phyloP scores from a whole-genome alignment of 1,140 invertebrate genomes.

The Nixonia krombeini region DNA sequence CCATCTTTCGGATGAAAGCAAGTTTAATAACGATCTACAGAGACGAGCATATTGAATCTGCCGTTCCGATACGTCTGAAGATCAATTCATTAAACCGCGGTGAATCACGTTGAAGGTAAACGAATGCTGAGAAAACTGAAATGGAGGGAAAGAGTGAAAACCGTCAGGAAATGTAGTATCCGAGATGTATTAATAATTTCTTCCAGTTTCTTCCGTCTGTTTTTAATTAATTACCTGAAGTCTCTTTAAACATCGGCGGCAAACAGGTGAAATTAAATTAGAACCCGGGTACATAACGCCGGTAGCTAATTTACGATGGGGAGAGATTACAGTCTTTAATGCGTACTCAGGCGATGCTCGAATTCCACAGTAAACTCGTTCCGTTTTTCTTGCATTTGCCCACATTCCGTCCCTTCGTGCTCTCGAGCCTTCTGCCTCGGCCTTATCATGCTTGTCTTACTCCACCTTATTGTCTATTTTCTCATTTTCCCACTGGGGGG shows the following conservation, averaged over 20 bases:
- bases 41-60: no score
- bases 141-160: no score
- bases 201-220: neutral
- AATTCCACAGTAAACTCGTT: conserved; percentile 31
- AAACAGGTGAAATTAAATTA: conserved; percentile 19
- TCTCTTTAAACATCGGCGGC: neutral
- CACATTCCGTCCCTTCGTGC: conserved; percentile 1
- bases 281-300: neutral
- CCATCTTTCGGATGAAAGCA: no score
- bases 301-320: conserved; percentile 26
- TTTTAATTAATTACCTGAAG: conserved; percentile 9
- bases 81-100: no score
- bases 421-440: neutral
- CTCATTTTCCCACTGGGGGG: conserved; percentile 15
- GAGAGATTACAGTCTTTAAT: conserved; percentile 40
- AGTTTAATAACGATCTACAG: no score
- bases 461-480: conserved; percentile 17
- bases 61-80: no score
- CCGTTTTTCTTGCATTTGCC: conserved; percentile 17
- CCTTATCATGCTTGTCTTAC: conserved; percentile 15
- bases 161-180: neutral
- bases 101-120: no score
- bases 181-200: conserved; percentile 5
- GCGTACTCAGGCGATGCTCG: conserved; percentile 14
- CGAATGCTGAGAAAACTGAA: no score